Base-by-base conservation (phyloP, 2,113 vertebrate genomes). In the Rhabdornis inornatus region DNA sequence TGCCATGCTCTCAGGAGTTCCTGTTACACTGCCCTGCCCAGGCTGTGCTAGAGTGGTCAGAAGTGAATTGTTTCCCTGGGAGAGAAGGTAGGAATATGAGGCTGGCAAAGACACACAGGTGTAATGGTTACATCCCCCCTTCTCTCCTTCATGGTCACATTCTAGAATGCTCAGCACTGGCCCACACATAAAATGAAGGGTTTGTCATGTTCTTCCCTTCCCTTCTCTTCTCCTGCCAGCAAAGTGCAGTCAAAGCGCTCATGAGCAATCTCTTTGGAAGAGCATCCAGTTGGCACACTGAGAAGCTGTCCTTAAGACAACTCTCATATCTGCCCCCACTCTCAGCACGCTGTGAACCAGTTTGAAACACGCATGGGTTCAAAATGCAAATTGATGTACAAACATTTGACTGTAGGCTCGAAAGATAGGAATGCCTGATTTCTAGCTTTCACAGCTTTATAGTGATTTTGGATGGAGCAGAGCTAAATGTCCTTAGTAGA, bases 241-340 rank as follows among this genome's bases (percentile, higher is more conserved):
- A 40, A 94, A 75, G 24, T 11, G 56, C 50, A 94, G 49, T 72
- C 49, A 56, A 60, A 89, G 15, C 64, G n/a, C 61, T 90, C 53
- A 2, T 7, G 31, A 91, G 44, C 56, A 55, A 33, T 52, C 33
- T 22, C 69, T 16, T 25, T 56, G 84, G 68, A 90, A 42, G 69
- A 90, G 72, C 72, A 87, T 28, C 30, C 88, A 45, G 33, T 0
- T 53, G 82, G 78, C 94, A 76, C 37, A 15, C 57, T 10, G 44
- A 65, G 78, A 27, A 83, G 45, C n/a, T 96, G 94, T 93, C 94
- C 95, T 94, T 37, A 80, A 77, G 79, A 47, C 66, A 88, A 79
- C 60, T 87, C 56, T 78, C 77, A 33, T 74, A 80, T 92, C 94
- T 94, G 86, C 86, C 88, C 87, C 83, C 92, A 53, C 83, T 86